These are phyloP conservation scores for Masticophis lateralis DNA, from an alignment of 2,797 vertebrate species.

Conservation along the genomic window DNA sequence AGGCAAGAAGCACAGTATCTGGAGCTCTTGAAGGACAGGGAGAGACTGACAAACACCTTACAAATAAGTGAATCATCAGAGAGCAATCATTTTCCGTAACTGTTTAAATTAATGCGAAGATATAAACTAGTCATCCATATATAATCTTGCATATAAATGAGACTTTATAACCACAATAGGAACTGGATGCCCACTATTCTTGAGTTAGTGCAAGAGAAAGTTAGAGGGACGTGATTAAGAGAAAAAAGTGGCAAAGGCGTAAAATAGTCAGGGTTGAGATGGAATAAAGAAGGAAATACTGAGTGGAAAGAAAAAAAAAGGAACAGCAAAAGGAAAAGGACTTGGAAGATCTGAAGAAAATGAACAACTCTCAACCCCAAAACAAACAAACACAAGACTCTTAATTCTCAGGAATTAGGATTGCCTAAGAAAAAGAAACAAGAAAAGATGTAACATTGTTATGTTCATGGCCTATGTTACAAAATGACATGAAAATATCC, in stretches of 20 bases:
- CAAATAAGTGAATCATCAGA: not conserved
- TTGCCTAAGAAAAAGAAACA: not conserved
- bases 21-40: not conserved
- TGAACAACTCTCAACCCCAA: not conserved
- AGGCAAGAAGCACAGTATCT: not conserved
- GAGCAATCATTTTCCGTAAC: not conserved
- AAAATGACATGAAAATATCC: not conserved
- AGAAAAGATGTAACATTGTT: not conserved
- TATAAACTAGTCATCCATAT: not conserved
- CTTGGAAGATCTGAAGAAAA: not conserved
- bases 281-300: not conserved
- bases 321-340: no score
- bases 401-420: not conserved
- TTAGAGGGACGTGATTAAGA: no score
- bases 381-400: not conserved
- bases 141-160: not conserved
- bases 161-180: not conserved
- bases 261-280: not conserved
- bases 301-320: not conserved
- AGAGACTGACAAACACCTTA: not conserved
- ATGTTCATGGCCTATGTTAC: not conserved
- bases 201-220: not conserved
- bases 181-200: not conserved
- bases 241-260: not conserved
- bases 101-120: not conserved